A percentile compares a stretch with the other conserved stretches of the same genome.
Evolutionary conservation across 2,888 invertebrate species (phyloP).

Genomic region (Acrobasis repandana): DNA sequence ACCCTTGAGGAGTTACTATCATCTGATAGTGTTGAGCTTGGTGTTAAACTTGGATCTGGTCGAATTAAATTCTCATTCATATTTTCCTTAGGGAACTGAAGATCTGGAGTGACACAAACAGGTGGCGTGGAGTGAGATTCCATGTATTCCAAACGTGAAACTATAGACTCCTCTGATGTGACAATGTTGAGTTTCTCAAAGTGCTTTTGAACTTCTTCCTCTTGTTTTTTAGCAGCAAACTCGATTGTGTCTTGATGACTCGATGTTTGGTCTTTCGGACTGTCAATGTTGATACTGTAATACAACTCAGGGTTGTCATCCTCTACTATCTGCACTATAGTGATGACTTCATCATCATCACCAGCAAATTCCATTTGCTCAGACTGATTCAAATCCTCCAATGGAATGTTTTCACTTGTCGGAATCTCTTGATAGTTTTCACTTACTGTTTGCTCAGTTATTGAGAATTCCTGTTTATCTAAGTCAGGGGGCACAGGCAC

Average conservation of each 20-base stretch:
- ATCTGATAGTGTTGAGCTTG: constrained; percentile 73
- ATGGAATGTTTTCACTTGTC: constrained; percentile 47
- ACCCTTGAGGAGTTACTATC: constrained; percentile 73
- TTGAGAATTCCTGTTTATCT: constrained; percentile 27
- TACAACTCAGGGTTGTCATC: constrained; percentile 72
- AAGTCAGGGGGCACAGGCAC: constrained; percentile 28
- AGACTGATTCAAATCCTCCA: constrained; percentile 38
- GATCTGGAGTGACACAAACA: constrained; percentile 57
- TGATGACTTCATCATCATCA: constrained; percentile 78
- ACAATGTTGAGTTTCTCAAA: constrained; percentile 66
- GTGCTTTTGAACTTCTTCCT: constrained; percentile 65
- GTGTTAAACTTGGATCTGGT: constrained; percentile 74
- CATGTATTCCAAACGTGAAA: constrained; percentile 54
- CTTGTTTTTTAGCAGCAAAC: constrained; percentile 37
- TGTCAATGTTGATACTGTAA: constrained; percentile 68
- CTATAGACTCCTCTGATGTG: constrained; percentile 40
- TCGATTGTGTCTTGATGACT: constrained; percentile 26
- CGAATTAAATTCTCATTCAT: constrained; percentile 50
- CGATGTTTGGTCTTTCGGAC: constrained; percentile 50
- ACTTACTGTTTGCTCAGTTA: constrained; percentile 26
- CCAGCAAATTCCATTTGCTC: constrained; percentile 60
- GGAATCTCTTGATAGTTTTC: constrained; percentile 29
- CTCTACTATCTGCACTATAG: constrained; percentile 77
- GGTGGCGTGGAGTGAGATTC: constrained; percentile 50
- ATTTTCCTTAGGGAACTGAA: constrained; percentile 51